Percentiles rank a stretch among this genome's conserved stretches.
phyloP scores from a whole-genome alignment of 2,888 invertebrate species.

The Acanthosoma haemorrhoidale region DNA sequence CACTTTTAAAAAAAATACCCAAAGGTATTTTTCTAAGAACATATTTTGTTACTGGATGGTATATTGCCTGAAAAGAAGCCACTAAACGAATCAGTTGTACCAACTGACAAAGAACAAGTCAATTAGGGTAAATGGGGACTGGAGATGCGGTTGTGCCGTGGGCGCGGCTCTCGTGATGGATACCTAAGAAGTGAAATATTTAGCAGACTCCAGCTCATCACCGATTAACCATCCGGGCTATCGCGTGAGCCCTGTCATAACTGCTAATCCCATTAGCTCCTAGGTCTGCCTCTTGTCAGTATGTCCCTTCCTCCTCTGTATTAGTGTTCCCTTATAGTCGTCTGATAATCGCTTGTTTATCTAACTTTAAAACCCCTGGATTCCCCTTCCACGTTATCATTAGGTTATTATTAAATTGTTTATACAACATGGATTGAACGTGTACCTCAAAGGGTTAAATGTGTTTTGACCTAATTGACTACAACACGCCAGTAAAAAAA shows the following conservation, averaged over 20 bases:
- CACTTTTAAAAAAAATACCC: too few species aligned
- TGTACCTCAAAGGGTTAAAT: too few species aligned
- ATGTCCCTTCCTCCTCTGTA: background rate
- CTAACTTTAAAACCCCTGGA: too few species aligned
- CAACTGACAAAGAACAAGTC: background rate
- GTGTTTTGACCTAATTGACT: too few species aligned
- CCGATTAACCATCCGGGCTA: background rate
- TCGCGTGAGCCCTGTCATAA: background rate
- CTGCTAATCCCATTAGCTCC: background rate
- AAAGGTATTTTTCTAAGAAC: too few species aligned
- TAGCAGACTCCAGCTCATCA: background rate
- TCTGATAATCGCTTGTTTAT: too few species aligned
- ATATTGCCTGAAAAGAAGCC: too few species aligned
- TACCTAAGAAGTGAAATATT: background rate
- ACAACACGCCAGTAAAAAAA: too few species aligned
- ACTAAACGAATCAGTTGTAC: conserved; percentile 3
- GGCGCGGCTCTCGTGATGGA: background rate
- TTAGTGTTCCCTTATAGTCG: background rate
- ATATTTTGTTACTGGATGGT: background rate
- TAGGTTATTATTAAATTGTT: too few species aligned
- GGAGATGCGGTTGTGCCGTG: background rate
- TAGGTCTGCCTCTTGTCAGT: background rate
- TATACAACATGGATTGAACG: too few species aligned
- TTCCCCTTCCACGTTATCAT: too few species aligned
- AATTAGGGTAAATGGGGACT: background rate